Percentiles rank a stretch among this genome's conserved stretches.
Evolutionary conservation across 2,113 vertebrate species (phyloP).

Genomic region (Craseonycteris thonglongyai): DNA sequence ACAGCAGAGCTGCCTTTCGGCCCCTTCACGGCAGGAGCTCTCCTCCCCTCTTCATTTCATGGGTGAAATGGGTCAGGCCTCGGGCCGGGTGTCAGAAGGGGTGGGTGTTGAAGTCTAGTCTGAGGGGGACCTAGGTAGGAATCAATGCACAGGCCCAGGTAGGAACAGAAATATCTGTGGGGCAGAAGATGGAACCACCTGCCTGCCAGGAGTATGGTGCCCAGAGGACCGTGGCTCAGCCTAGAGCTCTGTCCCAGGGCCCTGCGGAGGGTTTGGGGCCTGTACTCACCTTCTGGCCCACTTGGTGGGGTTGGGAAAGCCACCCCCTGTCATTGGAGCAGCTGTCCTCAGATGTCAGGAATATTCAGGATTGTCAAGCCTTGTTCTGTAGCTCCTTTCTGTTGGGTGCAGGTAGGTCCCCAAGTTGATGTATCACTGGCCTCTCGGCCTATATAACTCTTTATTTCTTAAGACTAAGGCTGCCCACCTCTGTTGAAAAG

Average conservation of each 20-base stretch:
- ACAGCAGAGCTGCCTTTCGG: not conserved
- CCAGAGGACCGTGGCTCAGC: not conserved
- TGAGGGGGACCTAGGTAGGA: not conserved
- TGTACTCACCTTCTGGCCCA: not conserved
- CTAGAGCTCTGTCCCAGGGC: not conserved
- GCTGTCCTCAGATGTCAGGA: not conserved
- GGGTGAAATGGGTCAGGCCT: not conserved
- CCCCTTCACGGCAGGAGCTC: not conserved
- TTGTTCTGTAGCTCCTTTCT: not conserved
- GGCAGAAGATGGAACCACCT: not conserved
- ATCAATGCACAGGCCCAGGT: no score
- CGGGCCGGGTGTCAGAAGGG: not conserved
- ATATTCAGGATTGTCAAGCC: not conserved
- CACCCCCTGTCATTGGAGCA: not conserved
- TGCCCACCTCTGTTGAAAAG: not conserved
- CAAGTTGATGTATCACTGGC: not conserved
- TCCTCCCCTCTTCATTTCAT: not conserved
- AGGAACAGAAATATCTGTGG: not conserved
- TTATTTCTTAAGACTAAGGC: slow-evolving; percentile 16
- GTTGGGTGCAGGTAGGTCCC: not conserved
- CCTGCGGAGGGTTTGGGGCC: not conserved
- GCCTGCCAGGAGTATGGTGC: rapidly evolving
- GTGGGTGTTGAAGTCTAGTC: not conserved
- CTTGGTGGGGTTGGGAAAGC: not conserved
- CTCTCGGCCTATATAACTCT: not conserved